Evolutionary conservation across 2,797 vertebrate genomes (phyloP), one percentile per base, ranked within the genome.

Genomic region (Selene dorsalis): DNA sequence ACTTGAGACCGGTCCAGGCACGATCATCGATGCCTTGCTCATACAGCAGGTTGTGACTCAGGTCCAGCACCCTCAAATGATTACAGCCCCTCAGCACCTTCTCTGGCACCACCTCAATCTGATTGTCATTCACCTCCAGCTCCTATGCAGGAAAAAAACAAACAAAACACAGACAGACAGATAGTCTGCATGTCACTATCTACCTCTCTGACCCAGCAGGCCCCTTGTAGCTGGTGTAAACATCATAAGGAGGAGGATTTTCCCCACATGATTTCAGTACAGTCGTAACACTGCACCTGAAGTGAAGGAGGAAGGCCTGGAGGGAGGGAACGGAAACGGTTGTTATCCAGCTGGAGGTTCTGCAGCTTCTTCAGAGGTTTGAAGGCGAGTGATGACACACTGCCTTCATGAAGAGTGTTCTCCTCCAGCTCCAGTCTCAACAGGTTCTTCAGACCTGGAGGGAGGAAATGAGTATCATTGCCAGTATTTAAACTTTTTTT

Each of bases 11-110:
- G 7, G 78, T 90, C 95, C 94, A 96, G 75, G 94, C 88, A 1
- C 32, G 65, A 20, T 80, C 77, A 3, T 74, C 79, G 5, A 96
- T 92, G 73, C 47, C 38, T 80, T 92, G 88, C 63, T 97, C 95
- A 52, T 92, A 90, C 61, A 97, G 89, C 26, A 76, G 69, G 89
- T 95, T 96, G 85, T 94, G 94, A 83, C 94, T 96, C 70, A 96
- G 91, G 62, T 95, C 89, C 69, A 96, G 83, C n/a, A 85, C 63
- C 18, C 72, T 91, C 57, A 97, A 84, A 69, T 92, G 90, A 35
- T 70, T 56, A 22, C 90, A 93, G 70, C 79, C 83, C 61, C 85
- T 95, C 75, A 96, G 84, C 0, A 87, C 39, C 2, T 89, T 90
- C 20, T 94, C 93, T 7, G 75, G 71, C 43, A 96, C 67, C 47